Base-by-base conservation (phyloP, 2,888 invertebrate species). In the Lysandra coridon region DNA sequence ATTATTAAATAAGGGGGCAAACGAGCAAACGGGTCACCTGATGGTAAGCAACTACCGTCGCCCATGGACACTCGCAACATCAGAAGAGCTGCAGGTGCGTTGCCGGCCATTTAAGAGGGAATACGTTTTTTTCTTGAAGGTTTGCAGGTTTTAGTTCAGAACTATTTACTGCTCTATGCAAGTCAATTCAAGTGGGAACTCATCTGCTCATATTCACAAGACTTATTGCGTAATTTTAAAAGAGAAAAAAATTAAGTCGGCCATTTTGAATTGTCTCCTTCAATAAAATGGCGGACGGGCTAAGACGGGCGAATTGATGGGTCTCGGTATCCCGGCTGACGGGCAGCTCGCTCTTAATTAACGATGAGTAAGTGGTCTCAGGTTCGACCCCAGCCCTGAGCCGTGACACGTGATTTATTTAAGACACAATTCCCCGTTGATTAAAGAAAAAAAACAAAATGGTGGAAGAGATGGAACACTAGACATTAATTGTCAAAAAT, bases 321-420 rank as follows among this genome's bases (percentile, higher is more conserved):
- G 69, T 69, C 64, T 64, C 33, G 12, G 37, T 12, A 37, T 37
- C 14, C 33, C 49, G 14, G 75, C 49, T 44, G 75, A 44, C 23
- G 40, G 30, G 44, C 74, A n/a, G 40, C 75, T 75, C 49, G 44
- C 75, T 75, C 75, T 75, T 75, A 75, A 75, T 75, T 75, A 75
- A 75, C 33, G 53, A 57, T 76, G 76, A 76, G 30, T 23, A 57
- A 76, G 76, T 33, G 33, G 76, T 76, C 53, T 76, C 76, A 76
- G 76, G 76, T 76, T 76, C 49, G 44, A 44, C 49, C 75, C 49
- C 69, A 17, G 69, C 33, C 33, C 69, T 17, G 37, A 69, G 69
- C 33, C 69, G 33, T 69, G 69, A 69, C 69, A 69, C 69, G 69
- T 69, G 33, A 69, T 37, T 69, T 69, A 69, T 69, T 69, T 69